These are phyloP conservation scores for Gonocerus acuteangulatus DNA, from an alignment of 2,888 invertebrate genomes.

Conservation along the genomic window DNA sequence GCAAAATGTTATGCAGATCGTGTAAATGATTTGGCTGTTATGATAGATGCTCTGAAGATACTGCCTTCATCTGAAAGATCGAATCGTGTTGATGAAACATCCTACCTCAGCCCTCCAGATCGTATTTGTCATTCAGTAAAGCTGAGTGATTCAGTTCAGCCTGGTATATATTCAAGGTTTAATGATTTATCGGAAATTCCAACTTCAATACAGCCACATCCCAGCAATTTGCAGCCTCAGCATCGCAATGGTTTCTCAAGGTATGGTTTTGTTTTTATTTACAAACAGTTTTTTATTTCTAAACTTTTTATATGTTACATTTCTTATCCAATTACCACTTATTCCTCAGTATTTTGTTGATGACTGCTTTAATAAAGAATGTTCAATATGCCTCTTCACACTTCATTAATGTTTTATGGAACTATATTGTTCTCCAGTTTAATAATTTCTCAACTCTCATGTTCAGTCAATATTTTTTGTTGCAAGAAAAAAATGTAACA, in stretches of 20 bases:
- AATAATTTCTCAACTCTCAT: too few relatives aligned
- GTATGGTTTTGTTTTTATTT: neutral
- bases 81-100: neutral
- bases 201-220: slow-evolving; percentile 11
- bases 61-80: neutral
- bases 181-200: neutral
- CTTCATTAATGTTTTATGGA: too few relatives aligned
- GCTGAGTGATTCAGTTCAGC: slow-evolving; percentile 2
- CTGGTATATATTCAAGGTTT: slow-evolving; percentile 5
- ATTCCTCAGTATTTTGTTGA: too few relatives aligned
- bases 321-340: too few relatives aligned
- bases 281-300: too few relatives aligned
- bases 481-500: too few relatives aligned
- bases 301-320: too few relatives aligned
- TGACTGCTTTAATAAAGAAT: too few relatives aligned
- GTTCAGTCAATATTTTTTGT: too few relatives aligned
- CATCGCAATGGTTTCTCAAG: neutral
- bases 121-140: neutral
- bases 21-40: slow-evolving; percentile 13
- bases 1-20: slow-evolving; percentile 17
- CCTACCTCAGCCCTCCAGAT: slow-evolving; percentile 1
- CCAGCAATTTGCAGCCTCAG: neutral
- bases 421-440: too few relatives aligned
- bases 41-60: slow-evolving; percentile 17
- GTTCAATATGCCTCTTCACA: too few relatives aligned